Percentiles rank a stretch among this genome's conserved stretches.
Conservation (phyloP, 2,113 vertebrate genomes). For the Desmodus rotundus region DNA sequence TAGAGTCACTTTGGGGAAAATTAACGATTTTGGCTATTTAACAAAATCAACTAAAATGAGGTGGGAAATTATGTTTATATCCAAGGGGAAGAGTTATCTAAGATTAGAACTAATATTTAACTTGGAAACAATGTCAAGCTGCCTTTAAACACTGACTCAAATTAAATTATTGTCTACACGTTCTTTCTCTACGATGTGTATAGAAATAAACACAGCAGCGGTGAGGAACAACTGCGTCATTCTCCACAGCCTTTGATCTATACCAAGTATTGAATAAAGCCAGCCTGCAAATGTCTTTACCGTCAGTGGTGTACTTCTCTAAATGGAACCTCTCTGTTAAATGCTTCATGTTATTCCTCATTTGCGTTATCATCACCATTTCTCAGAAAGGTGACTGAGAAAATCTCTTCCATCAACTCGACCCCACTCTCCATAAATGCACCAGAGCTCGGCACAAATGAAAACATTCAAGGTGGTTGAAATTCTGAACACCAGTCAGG, state of each 20-base stretch:
- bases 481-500: not conserved
- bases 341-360: not conserved
- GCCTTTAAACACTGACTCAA: constrained; percentile 23
- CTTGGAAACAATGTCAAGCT: constrained; percentile 19
- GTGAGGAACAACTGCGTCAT: not conserved
- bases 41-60: constrained; percentile 53
- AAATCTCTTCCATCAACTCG: not conserved
- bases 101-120: not conserved
- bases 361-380: not conserved
- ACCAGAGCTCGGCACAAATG: not conserved
- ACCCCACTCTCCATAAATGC: not conserved
- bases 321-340: not conserved
- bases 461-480: not conserved
- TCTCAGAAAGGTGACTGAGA: not conserved
- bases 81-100: constrained; percentile 32
- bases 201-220: constrained; percentile 1
- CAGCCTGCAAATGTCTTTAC: not conserved
- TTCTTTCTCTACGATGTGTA: constrained; percentile 27
- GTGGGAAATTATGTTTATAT: constrained; percentile 32
- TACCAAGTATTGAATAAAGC: not conserved
- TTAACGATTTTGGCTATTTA: constrained; percentile 49
- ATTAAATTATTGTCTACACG: constrained; percentile 48
- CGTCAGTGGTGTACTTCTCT: not conserved
- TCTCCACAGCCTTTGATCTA: not conserved
- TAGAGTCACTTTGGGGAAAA: not conserved